phyloP scores from a whole-genome alignment of 64 coral and sea anemone species.

The Acropora tenuis region DNA sequence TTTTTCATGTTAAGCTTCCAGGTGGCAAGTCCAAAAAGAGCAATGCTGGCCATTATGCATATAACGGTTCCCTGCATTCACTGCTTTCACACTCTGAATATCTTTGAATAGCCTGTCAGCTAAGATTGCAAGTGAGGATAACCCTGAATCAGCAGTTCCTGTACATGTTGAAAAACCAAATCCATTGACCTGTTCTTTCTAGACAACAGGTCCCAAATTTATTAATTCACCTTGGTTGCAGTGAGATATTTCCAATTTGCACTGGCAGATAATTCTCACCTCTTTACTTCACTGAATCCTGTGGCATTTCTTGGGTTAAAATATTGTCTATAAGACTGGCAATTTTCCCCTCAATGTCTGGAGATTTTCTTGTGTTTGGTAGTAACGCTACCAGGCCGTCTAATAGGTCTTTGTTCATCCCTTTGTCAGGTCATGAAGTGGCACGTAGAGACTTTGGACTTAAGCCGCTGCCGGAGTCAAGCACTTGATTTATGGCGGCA shows the following conservation, averaged over 20 bases:
- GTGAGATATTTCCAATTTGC: not conserved
- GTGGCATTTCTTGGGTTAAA: not conserved
- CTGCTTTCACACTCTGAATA: not conserved
- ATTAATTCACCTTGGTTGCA: no score
- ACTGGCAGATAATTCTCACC: not conserved
- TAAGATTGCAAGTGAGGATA: constrained; percentile 35
- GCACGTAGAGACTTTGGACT: no score
- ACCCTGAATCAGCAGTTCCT: not conserved
- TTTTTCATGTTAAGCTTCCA: constrained; percentile 52
- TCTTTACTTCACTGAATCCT: not conserved
- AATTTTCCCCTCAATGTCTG: no score
- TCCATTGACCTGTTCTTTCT: no score
- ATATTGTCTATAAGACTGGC: not conserved
- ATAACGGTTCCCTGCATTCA: constrained; percentile 4
- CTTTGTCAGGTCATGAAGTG: no score
- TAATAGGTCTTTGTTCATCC: no score
- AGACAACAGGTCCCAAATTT: no score
- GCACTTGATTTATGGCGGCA: no score
- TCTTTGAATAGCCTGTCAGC: constrained; percentile 27
- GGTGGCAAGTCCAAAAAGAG: constrained; percentile 28
- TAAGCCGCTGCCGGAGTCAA: no score
- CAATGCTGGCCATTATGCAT: constrained; percentile 35
- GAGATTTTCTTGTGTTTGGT: no score
- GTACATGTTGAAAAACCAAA: no score
- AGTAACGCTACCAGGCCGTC: no score